Evolutionary conservation across 1,140 invertebrate species (phyloP).

Genomic region (Ylistrum balloti): DNA sequence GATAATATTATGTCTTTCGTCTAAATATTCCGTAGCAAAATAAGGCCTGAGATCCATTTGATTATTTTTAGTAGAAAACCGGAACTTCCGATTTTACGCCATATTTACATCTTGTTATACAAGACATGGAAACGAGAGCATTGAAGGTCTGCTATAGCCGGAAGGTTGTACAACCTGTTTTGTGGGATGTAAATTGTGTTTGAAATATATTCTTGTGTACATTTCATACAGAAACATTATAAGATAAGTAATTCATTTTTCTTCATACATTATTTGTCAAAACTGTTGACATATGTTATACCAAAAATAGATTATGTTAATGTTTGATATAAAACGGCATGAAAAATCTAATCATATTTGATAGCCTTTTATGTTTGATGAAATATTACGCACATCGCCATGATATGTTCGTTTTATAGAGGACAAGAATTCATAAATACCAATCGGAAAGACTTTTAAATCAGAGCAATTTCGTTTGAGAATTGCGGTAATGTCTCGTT

Average conservation of each 20-base stretch:
- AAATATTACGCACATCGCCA: background rate
- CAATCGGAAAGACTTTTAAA: conserved; percentile 1
- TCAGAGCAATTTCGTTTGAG: background rate
- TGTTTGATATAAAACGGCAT: too few species aligned
- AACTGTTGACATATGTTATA: background rate
- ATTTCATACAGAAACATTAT: background rate
- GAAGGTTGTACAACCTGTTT: background rate
- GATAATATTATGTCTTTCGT: too few species aligned
- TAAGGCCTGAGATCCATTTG: background rate
- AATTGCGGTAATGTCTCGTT: background rate
- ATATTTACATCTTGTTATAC: background rate
- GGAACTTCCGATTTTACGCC: conserved; percentile 25
- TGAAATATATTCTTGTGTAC: background rate
- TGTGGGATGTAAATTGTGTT: background rate
- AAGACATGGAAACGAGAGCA: background rate
- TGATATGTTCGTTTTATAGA: background rate
- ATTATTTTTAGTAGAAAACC: background rate
- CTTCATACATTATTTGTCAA: background rate
- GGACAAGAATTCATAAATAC: background rate
- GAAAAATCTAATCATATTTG: background rate
- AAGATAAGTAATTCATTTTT: background rate
- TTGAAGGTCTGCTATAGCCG: background rate
- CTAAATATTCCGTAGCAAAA: background rate
- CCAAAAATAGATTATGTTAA: too few species aligned
- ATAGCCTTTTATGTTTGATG: background rate